Conservation (phyloP, 2,113 vertebrate species). For the Apodemus speciosus region DNA sequence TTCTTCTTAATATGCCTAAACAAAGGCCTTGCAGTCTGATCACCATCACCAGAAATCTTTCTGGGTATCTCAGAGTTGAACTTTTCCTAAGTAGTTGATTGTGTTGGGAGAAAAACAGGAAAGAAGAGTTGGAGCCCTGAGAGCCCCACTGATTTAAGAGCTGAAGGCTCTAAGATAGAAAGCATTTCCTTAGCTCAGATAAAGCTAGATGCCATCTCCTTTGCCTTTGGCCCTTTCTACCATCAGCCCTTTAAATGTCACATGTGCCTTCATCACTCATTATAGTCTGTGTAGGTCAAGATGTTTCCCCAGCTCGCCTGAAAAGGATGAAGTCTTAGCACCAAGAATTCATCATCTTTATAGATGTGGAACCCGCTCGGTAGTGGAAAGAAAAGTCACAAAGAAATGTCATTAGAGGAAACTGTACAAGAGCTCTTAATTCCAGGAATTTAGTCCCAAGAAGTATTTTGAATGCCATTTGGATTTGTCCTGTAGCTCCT, state of each 20-base stretch:
- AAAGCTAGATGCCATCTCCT: not conserved
- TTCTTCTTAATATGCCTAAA: not conserved
- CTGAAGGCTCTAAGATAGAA: not conserved
- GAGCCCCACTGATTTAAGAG: not conserved
- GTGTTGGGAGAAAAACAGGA: not conserved
- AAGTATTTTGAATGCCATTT: slow-evolving; percentile 22
- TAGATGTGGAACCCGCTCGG: not conserved
- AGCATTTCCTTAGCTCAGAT: not conserved
- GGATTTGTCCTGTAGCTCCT: not conserved
- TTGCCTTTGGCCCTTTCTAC: slow-evolving; percentile 29
- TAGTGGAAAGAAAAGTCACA: slow-evolving; percentile 4
- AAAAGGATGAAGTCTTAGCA: not conserved
- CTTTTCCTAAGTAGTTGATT: slow-evolving; percentile 1
- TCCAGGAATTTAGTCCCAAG: not conserved
- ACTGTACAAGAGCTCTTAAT: not conserved
- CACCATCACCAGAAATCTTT: not conserved
- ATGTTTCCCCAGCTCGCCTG: not conserved
- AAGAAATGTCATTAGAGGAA: slow-evolving; percentile 2
- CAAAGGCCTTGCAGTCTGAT: not conserved
- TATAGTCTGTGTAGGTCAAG: slow-evolving; percentile 52
- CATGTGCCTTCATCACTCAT: slow-evolving; percentile 1
- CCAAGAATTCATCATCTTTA: slow-evolving; percentile 57
- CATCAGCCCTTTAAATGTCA: slow-evolving; percentile 38
- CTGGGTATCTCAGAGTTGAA: not conserved
- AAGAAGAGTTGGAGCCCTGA: not conserved